Evolutionary conservation across 2,797 vertebrate species (phyloP).

Genomic region (Takifugu ocellatus): DNA sequence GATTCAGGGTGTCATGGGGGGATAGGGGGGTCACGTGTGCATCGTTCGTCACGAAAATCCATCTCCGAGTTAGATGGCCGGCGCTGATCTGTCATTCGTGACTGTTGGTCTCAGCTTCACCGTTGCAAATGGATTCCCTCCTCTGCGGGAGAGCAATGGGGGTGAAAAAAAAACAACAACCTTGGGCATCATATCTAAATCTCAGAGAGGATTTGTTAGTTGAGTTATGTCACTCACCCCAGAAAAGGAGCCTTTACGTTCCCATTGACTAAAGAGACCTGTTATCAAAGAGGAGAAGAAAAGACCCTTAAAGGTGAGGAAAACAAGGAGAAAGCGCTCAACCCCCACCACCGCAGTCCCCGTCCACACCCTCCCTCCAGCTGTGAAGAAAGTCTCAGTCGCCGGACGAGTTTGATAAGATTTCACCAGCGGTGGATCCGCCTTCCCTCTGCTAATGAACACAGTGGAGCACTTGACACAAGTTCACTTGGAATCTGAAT

Average conservation of each 20-base stretch:
- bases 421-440: constrained; percentile 30
- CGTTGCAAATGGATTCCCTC: constrained; percentile 92
- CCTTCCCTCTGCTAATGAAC: neutral
- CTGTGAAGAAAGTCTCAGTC: constrained; percentile 26
- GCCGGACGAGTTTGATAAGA: constrained; percentile 65
- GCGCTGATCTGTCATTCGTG: constrained; percentile 94
- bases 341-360: constrained; percentile 15
- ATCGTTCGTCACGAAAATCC: constrained; percentile 22
- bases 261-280: constrained; percentile 87
- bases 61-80: constrained; percentile 68
- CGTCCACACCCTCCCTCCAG: constrained; percentile 37
- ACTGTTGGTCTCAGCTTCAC: constrained; percentile 92
- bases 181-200: neutral
- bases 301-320: constrained; percentile 30
- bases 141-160: constrained; percentile 65
- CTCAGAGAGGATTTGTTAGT: constrained; percentile 24
- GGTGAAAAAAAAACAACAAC: neutral
- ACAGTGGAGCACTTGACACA: constrained; percentile 19
- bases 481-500: constrained; percentile 58
- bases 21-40: constrained; percentile 33
- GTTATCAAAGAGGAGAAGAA: constrained; percentile 47
- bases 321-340: constrained; percentile 16
- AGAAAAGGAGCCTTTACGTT: constrained; percentile 85
- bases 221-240: constrained; percentile 76
- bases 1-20: constrained; percentile 29